Evolutionary conservation across 1,140 invertebrate genomes (phyloP).

Genomic region (Euura lappo): DNA sequence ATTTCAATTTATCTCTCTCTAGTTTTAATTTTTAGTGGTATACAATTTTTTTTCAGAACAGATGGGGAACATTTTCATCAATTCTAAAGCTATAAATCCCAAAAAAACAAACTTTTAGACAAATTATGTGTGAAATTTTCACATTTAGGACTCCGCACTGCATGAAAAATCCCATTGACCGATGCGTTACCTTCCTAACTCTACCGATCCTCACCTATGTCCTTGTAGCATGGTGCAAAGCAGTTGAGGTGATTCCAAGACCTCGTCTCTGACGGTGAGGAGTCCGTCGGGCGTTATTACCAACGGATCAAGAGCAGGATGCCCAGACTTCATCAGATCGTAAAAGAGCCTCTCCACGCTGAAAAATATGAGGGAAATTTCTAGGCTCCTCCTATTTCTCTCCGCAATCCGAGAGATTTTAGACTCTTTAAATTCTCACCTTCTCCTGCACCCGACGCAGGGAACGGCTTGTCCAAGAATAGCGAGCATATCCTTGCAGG

Average conservation of each 20-base stretch:
- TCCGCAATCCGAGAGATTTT: too few species aligned
- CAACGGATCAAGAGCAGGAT: conserved; percentile 84
- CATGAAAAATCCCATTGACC: too few species aligned
- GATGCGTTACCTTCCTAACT: not conserved
- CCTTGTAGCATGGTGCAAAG: conserved; percentile 84
- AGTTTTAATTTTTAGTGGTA: too few species aligned
- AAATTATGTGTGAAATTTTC: too few species aligned
- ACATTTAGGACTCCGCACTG: too few species aligned
- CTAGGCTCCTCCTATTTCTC: too few species aligned
- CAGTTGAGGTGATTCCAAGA: conserved; percentile 76
- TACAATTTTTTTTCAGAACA: too few species aligned
- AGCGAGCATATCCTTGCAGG: conserved; percentile 80
- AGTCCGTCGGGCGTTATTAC: conserved; percentile 73
- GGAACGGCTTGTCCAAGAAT: conserved; percentile 88
- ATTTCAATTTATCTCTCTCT: too few species aligned
- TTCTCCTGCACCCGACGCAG: conserved; percentile 90
- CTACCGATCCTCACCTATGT: conserved; percentile 71
- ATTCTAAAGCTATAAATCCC: too few species aligned
- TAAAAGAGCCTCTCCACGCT: conserved; percentile 88
- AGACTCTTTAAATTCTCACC: conserved; percentile 60
- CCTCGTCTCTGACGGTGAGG: conserved; percentile 79
- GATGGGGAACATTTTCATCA: too few species aligned
- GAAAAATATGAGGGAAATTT: conserved; percentile 42
- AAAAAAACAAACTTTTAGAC: too few species aligned
- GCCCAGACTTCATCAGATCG: conserved; percentile 79